Evolutionary conservation across 2,113 vertebrate species (phyloP), one percentile per base, ranked within the genome.

Genomic region (Larimichthys crocea): DNA sequence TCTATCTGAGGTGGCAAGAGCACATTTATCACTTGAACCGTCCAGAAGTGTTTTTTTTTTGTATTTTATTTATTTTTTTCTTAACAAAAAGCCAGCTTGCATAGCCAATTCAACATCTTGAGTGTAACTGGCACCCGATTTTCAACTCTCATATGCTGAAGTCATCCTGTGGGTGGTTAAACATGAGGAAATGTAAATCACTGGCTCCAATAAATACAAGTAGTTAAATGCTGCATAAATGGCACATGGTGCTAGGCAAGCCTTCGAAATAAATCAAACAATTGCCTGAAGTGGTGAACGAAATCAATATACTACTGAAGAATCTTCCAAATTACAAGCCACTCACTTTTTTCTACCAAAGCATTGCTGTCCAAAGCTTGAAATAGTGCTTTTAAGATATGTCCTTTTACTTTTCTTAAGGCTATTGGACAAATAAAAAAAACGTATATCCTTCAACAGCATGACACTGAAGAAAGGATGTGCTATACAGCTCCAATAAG

Each of bases 131-230:
- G 69, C 48, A 74, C 40, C 12, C 14, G 3, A 74, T 80, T 85
- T 72, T 11, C 69, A 85, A 65, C 42, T 68, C 68, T 80, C 69
- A 57, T 50, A 59, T 2, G 15, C 67, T 49, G 35, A 81, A 68
- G 65, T 55, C 63, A 69, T 84, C 60, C 78, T 75, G 82, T 86
- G 83, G 83, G 88, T 83, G 89, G 77, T 64, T 82, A 55, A 62
- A 86, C 78, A 74, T 76, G 82, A 82, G 53, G 65, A 86, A 77
- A 89, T 91, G 84, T 73, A 91, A 92, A 90, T 88, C 74, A 76
- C 67, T 61, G 75, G 68, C 56, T 79, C 62, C 67, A 78, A 79
- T 86, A 85, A 83, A 86, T 75, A 74, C 31, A 72, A 71, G 74
- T 53, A 72, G 31, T 80, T 81, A 82, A 91, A 87, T 57, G 85